Evolutionary conservation across 1,140 invertebrate genomes (phyloP), one percentile per base, ranked within the genome.

Genomic region (Drosophila sp.): DNA sequence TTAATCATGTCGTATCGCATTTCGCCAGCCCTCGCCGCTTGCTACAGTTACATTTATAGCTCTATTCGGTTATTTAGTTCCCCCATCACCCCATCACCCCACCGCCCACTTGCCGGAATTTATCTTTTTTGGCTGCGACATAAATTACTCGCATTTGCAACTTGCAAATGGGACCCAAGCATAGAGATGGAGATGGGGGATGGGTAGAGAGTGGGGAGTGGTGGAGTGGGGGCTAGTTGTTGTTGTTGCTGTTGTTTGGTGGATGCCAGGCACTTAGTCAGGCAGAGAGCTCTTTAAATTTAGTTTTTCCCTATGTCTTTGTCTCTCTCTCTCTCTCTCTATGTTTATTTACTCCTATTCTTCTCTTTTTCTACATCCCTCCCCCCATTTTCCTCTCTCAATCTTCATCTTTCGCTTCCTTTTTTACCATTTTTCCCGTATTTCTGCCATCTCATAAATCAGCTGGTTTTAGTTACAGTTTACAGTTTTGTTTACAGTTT

Each of bases 1-100:
- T 86, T 86, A 86, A 86, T 86, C 83, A 86, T 82, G 73, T 76
- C 79, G 79, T 86, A 86, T 86, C 83, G 69, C 83, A 86, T 86
- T 87, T 86, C 83, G 83, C 83, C 83, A 84, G 76, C 57, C 50
- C 32, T n/a, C 58, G 29, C 50, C 35, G 40, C 44, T 50, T 50
- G 23, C 65, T 41, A 35, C 40, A 60, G 63, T 66, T 76, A 73
- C 83, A 87, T 87, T 86, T 87, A 86, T 86, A 87, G 83, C 83
- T 86, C 83, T 83, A 86, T 86, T 73, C 41, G 66, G 44, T 63
- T 73, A 64, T 62, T 33, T 44, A 72, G 33, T 38, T 38, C 60
- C 38, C 61, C 40, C 32, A 23, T 8, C 44, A n/a, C 11, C 2
- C 11, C 11, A 11, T 4, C n/a, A n/a, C n/a, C 3, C 40, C 1